These are phyloP conservation scores for Australoheros scitulus DNA, from an alignment of 2,113 vertebrate genomes.

Conservation along the genomic window DNA sequence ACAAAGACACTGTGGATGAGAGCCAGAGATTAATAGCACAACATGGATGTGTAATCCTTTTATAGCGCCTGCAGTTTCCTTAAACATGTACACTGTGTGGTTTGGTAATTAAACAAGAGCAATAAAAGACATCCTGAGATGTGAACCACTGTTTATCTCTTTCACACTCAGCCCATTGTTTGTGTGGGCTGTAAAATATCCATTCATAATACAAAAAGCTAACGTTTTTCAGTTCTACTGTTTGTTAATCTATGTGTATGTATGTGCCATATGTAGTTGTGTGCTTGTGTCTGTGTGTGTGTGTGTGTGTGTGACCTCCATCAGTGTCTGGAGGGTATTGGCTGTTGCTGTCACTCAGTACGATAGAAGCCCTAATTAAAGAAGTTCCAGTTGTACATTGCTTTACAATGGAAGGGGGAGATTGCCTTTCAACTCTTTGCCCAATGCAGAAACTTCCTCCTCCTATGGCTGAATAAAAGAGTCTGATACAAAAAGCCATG, in stretches of 20 bases:
- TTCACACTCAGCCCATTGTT: conserved; percentile 29
- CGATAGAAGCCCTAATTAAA: conserved; percentile 77
- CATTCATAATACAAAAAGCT: conserved; percentile 37
- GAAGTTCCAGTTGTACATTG: conserved; percentile 70
- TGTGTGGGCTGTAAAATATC: conserved; percentile 27
- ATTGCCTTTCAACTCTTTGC: conserved; percentile 74
- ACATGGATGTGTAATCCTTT: conserved; percentile 38
- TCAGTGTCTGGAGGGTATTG: conserved; percentile 71
- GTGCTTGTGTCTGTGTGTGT: conserved; percentile 4
- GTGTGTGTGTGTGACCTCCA: conserved; percentile 63
- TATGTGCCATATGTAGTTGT: neutral
- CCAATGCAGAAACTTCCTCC: conserved; percentile 72
- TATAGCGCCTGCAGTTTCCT: conserved; percentile 3
- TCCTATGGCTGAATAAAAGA: conserved; percentile 72
- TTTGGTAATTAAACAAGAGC: conserved; percentile 50
- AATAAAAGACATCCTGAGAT: conserved; percentile 27
- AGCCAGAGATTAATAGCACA: conserved; percentile 4
- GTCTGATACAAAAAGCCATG: conserved; percentile 74
- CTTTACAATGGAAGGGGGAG: conserved; percentile 73
- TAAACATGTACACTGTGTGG: conserved; percentile 8
- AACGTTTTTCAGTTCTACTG: conserved; percentile 1
- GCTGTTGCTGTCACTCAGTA: conserved; percentile 71
- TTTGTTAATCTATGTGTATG: conserved; percentile 16
- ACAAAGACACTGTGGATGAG: too few species aligned
- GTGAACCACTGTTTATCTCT: conserved; percentile 51